Conservation (phyloP, 2,113 vertebrate species). For the Cygnus buccinator region DNA sequence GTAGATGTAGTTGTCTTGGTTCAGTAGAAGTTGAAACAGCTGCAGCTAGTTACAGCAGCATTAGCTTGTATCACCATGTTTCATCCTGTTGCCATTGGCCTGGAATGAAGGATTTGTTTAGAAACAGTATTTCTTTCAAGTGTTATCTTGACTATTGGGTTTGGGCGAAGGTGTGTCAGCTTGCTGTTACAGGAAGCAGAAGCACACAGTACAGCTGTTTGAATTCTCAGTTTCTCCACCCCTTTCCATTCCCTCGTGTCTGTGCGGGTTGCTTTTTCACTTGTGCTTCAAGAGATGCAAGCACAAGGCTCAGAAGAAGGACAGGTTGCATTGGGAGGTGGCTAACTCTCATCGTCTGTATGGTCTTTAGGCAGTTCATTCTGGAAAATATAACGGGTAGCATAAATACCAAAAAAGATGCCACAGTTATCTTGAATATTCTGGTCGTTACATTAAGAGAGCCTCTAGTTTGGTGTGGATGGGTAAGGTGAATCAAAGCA, state of each 20-base stretch:
- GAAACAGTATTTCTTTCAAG: not conserved
- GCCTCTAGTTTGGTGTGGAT: not conserved
- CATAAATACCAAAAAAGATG: not conserved
- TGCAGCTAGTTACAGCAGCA: not conserved
- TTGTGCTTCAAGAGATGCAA: not conserved
- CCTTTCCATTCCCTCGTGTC: rapidly evolving
- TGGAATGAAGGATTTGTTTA: not conserved
- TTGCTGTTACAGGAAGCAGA: not conserved
- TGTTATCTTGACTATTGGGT: not conserved
- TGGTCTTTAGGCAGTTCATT: not conserved
- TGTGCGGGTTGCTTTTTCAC: not conserved
- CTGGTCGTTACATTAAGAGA: not conserved
- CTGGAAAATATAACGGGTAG: not conserved
- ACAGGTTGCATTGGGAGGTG: not conserved
- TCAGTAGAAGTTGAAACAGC: not conserved
- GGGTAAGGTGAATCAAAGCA: not conserved
- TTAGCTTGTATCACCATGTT: not conserved
- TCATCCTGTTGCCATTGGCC: not conserved
- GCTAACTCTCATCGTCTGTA: not conserved
- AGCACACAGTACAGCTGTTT: not conserved
- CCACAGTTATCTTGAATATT: not conserved
- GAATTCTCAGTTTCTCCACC: not conserved
- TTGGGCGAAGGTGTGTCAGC: not conserved
- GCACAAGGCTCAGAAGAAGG: not conserved
- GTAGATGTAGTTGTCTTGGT: not conserved